phyloP scores from a whole-genome alignment of 2,113 vertebrate species.

The Platycercus adscitus region DNA sequence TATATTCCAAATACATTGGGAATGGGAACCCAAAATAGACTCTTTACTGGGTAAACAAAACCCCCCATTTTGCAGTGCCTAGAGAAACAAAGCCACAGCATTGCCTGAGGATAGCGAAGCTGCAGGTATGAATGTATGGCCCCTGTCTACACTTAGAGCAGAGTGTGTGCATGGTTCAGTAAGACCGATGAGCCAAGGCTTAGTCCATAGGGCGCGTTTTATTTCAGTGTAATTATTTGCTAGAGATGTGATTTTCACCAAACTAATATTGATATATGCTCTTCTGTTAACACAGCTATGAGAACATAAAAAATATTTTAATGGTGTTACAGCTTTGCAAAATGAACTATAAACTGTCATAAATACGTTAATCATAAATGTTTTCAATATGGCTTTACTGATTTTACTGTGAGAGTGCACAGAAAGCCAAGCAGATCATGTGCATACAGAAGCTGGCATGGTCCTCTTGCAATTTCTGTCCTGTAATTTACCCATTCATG shows the following conservation, averaged over 20 bases:
- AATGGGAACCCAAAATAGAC: not conserved
- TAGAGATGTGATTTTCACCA: not conserved
- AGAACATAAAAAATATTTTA: not conserved
- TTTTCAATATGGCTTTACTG: not conserved
- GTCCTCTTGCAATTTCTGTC: not conserved
- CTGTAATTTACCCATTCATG: not conserved
- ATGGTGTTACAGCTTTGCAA: not conserved
- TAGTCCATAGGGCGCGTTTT: not conserved
- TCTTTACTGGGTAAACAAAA: not conserved
- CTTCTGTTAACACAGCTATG: not conserved
- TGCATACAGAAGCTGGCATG: not conserved
- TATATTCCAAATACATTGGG: not conserved
- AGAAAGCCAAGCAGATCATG: not conserved
- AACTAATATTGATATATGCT: not conserved
- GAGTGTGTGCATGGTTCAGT: not conserved
- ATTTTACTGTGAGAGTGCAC: not conserved
- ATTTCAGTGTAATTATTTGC: not conserved
- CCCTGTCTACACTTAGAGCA: not conserved
- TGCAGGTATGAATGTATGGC: not conserved
- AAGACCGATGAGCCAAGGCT: not conserved
- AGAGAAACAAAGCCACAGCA: not conserved
- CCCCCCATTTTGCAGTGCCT: not conserved
- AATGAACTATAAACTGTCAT: not conserved
- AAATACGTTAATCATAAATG: not conserved
- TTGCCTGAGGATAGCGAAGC: not conserved